phyloP scores from a whole-genome alignment of 2,113 vertebrate genomes.

The Crotalus viridis region DNA sequence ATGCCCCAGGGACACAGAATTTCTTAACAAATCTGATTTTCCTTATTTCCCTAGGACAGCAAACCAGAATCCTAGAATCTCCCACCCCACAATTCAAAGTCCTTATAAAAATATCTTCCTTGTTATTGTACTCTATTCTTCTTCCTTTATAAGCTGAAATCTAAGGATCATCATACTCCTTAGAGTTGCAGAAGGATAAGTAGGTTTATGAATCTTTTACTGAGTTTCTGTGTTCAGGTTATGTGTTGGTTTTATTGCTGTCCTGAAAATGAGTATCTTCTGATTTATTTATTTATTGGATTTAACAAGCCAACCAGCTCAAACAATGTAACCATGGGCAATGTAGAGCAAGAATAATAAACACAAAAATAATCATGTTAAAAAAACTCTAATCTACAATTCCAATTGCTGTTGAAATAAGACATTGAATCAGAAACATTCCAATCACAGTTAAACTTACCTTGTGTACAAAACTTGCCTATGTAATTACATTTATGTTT shows the following conservation, averaged over 20 bases:
- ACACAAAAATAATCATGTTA: background rate
- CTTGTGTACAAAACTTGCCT: background rate
- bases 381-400: background rate
- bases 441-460: background rate
- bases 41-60: background rate
- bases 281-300: background rate
- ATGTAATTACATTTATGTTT: background rate
- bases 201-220: background rate
- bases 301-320: background rate
- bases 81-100: background rate
- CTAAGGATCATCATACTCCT: background rate
- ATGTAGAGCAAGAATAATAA: background rate
- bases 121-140: background rate
- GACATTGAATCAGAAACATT: background rate
- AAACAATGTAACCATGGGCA: background rate
- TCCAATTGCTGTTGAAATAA: background rate
- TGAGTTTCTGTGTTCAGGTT: background rate
- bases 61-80: background rate
- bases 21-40: background rate
- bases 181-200: background rate
- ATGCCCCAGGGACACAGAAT: background rate
- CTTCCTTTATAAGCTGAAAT: background rate
- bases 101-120: background rate
- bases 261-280: background rate
- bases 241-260: background rate